Base-by-base conservation (phyloP, 2,797 vertebrate species). In the Coilia nasus region DNA sequence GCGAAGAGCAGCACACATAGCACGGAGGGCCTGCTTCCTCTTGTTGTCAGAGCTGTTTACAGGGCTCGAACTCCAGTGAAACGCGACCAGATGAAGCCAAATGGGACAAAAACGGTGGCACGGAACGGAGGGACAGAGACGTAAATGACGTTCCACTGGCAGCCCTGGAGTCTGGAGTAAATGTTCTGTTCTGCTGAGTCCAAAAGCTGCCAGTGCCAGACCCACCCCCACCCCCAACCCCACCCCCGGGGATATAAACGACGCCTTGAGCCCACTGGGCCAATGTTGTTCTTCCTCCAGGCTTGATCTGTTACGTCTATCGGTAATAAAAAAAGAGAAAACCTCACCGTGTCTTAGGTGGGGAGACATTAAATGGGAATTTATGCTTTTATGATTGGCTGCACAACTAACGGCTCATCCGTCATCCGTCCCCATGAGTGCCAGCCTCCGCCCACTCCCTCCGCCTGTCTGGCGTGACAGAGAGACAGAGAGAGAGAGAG, bases 351-450 rank as follows among this genome's bases (percentile, higher is more conserved):
- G 67, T 75, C 67, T 19, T 35, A 28, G 67, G 67, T 75, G 28
- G 28, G 67, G 67, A 1, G 50, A 7, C 28, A 35, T 75, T 35
- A 35, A 75, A 75, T 75, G 15, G 31, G 28, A 75, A 75, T 75
- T 35, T 75, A 75, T 41, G 28, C 31, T 14, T 75, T 75, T 75
- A 35, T 75, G 67, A 75, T 75, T 75, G 67, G 67, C 67, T 41
- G 67, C 15, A 28, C 25, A 35, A 10, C 28, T 75, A 35, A 31
- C 31, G 67, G 14, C 28, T 5, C 28, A 75, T 75, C 67, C 15
- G 67, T 75, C 67, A 75, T 75, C 23, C 64, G 15, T 75, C 9
- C 28, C 64, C 28, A 15, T 71, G 64, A 14, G 11, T 31, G 64
- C 28, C 64, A 15, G 14, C 12, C 67, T 19, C 12, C 31, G 28